Evolutionary conservation across 2,888 invertebrate genomes (phyloP).

Genomic region (Polia nebulosa): DNA sequence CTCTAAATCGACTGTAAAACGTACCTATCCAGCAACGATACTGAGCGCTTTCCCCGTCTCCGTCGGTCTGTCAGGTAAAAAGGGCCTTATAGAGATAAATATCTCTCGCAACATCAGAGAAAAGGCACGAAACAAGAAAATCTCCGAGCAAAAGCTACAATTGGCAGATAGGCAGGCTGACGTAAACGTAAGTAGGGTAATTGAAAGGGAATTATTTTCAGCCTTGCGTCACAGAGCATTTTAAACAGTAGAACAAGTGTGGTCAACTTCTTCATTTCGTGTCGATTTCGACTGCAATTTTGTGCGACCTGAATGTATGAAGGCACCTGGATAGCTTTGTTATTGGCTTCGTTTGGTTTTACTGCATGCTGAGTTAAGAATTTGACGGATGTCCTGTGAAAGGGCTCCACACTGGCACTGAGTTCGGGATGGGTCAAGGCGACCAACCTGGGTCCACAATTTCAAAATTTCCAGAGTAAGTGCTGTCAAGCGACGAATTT

Average conservation of each 20-base stretch:
- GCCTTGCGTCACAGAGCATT: slow-evolving; percentile 38
- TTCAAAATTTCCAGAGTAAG: too few species aligned
- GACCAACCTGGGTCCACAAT: too few species aligned
- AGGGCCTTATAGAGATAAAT: slow-evolving; percentile 47
- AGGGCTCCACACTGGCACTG: too few species aligned
- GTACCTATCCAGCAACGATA: slow-evolving; percentile 15
- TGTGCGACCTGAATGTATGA: too few species aligned
- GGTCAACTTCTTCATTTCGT: too few species aligned
- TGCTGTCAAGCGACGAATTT: too few species aligned
- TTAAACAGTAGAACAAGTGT: slow-evolving; percentile 26
- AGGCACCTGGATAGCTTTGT: too few species aligned
- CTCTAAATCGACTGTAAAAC: slow-evolving; percentile 22
- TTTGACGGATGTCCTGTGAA: too few species aligned
- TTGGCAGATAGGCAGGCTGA: slow-evolving; percentile 65
- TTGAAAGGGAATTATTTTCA: slow-evolving; percentile 74
- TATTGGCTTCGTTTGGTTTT: too few species aligned
- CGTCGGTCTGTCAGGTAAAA: slow-evolving; percentile 53
- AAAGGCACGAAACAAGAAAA: slow-evolving; percentile 63
- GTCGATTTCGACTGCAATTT: too few species aligned
- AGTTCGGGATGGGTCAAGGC: too few species aligned
- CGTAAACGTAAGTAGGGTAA: slow-evolving; percentile 69
- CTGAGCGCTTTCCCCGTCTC: slow-evolving; percentile 30
- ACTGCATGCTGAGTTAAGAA: too few species aligned
- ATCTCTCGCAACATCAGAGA: slow-evolving; percentile 56
- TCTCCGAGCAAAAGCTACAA: slow-evolving; percentile 64